These are phyloP conservation scores for Hyaena hyaena DNA, from an alignment of 2,113 vertebrate species.

Conservation along the genomic window DNA sequence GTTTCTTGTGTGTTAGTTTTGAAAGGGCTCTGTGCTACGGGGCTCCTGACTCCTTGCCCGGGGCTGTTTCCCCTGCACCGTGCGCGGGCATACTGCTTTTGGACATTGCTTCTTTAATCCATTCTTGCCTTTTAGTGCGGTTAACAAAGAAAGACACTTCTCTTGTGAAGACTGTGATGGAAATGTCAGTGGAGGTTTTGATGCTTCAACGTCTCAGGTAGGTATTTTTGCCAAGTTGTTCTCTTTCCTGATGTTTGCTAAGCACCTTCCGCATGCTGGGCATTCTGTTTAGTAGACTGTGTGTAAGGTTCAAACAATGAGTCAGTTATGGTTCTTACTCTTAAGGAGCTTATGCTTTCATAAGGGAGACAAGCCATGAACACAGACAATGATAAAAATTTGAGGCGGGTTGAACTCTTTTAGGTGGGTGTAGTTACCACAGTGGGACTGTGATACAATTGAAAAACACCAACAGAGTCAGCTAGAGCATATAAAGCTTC, in stretches of 20 bases:
- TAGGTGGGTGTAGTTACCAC: background rate
- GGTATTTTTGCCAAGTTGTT: background rate
- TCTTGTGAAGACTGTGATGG: constrained; percentile 97
- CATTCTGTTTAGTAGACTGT: background rate
- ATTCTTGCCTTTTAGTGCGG: constrained; percentile 86
- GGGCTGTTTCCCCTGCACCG: background rate
- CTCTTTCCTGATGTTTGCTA: background rate
- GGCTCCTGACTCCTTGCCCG: background rate
- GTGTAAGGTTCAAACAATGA: background rate
- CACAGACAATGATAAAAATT: background rate
- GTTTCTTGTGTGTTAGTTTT: background rate
- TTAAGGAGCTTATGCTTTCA: background rate
- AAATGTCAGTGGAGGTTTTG: constrained; percentile 95
- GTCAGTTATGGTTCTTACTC: background rate
- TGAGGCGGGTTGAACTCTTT: background rate
- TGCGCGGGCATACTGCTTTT: background rate
- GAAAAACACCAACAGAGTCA: background rate
- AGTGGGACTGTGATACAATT: background rate
- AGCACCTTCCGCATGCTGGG: background rate
- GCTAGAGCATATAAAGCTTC: background rate
- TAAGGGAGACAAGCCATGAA: background rate
- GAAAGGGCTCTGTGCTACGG: background rate
- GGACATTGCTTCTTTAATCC: background rate
- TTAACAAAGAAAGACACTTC: constrained; percentile 94
- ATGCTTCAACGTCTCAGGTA: constrained; percentile 95